Conservation (phyloP, 2,113 vertebrate genomes). For the Cyanoramphus novaezelandiae region DNA sequence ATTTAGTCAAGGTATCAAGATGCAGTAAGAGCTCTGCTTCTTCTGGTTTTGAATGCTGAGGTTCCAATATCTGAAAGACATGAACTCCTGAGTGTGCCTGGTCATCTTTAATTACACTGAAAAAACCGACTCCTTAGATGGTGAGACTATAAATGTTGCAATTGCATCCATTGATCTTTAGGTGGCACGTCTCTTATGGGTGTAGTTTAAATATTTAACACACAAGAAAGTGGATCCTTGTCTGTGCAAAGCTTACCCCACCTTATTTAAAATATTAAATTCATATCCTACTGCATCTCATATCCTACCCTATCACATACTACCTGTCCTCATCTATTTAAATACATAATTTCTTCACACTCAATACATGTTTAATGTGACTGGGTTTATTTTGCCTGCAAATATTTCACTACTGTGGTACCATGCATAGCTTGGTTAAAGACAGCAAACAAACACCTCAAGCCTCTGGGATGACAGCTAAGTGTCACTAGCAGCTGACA, state of each 20-base stretch:
- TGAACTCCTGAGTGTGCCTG: not conserved
- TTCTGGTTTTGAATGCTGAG: not conserved
- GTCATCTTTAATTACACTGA: not conserved
- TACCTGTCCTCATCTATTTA: not conserved
- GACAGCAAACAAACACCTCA: not conserved
- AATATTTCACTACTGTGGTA: not conserved
- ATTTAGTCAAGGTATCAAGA: not conserved
- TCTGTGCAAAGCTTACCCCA: not conserved
- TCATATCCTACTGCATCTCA: not conserved
- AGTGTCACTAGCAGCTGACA: not conserved
- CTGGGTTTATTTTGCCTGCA: not conserved
- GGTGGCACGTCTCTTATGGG: not conserved
- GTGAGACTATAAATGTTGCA: not conserved
- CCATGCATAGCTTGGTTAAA: not conserved
- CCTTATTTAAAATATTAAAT: slow-evolving; percentile 1
- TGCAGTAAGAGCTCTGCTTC: not conserved
- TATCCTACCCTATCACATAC: not conserved
- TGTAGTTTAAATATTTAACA: not conserved
- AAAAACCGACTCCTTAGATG: not conserved
- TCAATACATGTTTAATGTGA: not conserved
- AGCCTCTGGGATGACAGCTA: not conserved
- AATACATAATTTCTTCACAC: not conserved
- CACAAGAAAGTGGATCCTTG: not conserved
- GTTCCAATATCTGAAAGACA: not conserved
- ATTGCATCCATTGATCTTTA: not conserved